Percentiles rank a stretch among this genome's conserved stretches.
These are phyloP conservation scores for Eulemur coronatus DNA, from an alignment of 2,797 vertebrate species.

Conservation along the genomic window DNA sequence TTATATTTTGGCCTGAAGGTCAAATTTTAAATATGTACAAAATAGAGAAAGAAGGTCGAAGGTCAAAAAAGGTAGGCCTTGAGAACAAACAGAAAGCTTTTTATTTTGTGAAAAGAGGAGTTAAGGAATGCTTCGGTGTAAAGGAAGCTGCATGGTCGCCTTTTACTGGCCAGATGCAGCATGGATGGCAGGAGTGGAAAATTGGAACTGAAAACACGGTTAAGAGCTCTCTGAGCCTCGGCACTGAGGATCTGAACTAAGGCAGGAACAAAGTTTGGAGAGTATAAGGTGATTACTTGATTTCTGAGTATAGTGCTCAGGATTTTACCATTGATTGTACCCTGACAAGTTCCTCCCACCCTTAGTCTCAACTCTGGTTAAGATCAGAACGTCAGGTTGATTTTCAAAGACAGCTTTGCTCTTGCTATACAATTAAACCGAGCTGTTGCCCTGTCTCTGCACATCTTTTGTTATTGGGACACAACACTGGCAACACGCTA, in stretches of 20 bases:
- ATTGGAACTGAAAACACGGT: neutral
- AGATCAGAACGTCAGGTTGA: neutral
- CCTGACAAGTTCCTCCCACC: neutral
- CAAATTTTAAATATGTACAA: neutral
- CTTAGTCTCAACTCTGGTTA: neutral
- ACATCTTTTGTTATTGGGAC: neutral
- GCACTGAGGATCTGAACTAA: neutral
- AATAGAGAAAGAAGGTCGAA: neutral
- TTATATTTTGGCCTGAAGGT: neutral
- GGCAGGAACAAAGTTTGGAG: neutral
- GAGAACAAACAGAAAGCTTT: neutral
- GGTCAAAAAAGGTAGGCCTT: neutral
- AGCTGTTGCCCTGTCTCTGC: neutral
- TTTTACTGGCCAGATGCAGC: neutral
- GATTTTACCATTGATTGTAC: neutral
- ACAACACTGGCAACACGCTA: neutral
- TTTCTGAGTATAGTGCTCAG: neutral
- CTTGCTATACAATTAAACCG: neutral
- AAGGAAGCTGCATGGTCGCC: neutral
- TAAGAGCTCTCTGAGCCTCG: neutral
- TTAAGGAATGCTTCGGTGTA: neutral
- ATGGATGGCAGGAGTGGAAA: neutral
- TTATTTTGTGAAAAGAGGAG: neutral
- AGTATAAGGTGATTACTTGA: neutral
- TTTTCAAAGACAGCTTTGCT: constrained; percentile 1